phyloP scores from a whole-genome alignment of 2,113 vertebrate genomes.

The Syngnathoides biaculeatus region DNA sequence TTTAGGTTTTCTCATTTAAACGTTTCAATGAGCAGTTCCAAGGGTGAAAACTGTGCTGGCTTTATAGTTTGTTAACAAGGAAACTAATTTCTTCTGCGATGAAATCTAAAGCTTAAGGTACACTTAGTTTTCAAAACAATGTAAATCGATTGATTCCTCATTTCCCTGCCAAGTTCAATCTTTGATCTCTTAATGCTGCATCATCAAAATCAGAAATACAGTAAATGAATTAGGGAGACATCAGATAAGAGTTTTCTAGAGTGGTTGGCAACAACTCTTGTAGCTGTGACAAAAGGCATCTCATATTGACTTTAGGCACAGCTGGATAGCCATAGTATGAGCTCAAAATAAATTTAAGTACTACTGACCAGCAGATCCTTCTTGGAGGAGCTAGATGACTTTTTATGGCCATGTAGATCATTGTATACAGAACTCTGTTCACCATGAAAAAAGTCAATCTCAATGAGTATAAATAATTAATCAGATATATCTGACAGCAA shows the following conservation, averaged over 20 bases:
- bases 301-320: neutral
- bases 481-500: conserved; percentile 6
- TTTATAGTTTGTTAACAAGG: neutral
- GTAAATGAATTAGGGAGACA: neutral
- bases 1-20: too few species aligned
- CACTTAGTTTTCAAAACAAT: neutral
- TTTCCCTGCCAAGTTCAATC: neutral
- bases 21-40: neutral
- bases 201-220: neutral
- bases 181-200: neutral
- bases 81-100: neutral
- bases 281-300: neutral
- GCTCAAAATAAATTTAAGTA: conserved; percentile 6
- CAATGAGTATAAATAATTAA: conserved; percentile 9
- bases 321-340: conserved; percentile 27
- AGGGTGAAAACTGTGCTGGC: neutral
- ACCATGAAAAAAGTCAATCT: conserved; percentile 21
- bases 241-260: neutral
- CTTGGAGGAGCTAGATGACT: conserved; percentile 71
- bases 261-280: neutral
- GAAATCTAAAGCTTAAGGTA: neutral
- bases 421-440: conserved; percentile 80
- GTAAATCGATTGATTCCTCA: neutral
- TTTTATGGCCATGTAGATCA: conserved; percentile 77
- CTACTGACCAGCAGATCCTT: conserved; percentile 88